Base-by-base conservation (phyloP, 2,113 vertebrate species). In the Aptenodytes forsteri region DNA sequence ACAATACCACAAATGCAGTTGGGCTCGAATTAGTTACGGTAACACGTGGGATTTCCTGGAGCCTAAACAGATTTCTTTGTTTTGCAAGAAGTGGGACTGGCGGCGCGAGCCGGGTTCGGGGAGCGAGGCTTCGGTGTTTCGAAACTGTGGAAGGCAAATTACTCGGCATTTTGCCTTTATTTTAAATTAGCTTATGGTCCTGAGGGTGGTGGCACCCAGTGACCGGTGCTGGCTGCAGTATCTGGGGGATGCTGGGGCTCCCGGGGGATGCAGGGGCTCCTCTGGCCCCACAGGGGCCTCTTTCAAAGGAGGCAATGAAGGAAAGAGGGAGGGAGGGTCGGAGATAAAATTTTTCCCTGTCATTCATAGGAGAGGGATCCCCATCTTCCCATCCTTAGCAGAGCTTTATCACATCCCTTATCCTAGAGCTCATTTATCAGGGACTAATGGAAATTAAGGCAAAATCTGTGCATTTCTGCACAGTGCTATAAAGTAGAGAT, bases 61-160 rank as follows among this genome's bases (percentile, higher is more conserved):
- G 93, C 91, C 90, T 87, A 91, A 93, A 95, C 88, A 87, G 62
- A 84, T 95, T 90, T 96, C 96, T 98, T 97, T 98, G 96, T 98
- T 96, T 96, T 92, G 64, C 36, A 82, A 94, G 92, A 88, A 90
- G 67, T 52, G 55, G 80, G 83, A 96, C 89, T 6, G 25, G 65
- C 6, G 6, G 69, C 7, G 4, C 0, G 21, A 94, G 89, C 86
- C 6, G 2, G 59, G 81, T 90, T 87, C 5, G 72, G 73, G 59
- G 76, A 89, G 10, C 2, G 25, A 91, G 79, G 69, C 76, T 88
- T 92, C 0, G 13, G 58, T 38, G 7, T 96, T 94, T 95, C 1
- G 1, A 69, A 93, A 93, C 50, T 13, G 30, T 4, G 19, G 64
- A 83, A 85, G 59, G 59, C 50, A 70, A 94, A 96, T 46, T 25